These are phyloP conservation scores for Heterocephalus glaber DNA, from an alignment of 2,113 vertebrate genomes.

Conservation along the genomic window DNA sequence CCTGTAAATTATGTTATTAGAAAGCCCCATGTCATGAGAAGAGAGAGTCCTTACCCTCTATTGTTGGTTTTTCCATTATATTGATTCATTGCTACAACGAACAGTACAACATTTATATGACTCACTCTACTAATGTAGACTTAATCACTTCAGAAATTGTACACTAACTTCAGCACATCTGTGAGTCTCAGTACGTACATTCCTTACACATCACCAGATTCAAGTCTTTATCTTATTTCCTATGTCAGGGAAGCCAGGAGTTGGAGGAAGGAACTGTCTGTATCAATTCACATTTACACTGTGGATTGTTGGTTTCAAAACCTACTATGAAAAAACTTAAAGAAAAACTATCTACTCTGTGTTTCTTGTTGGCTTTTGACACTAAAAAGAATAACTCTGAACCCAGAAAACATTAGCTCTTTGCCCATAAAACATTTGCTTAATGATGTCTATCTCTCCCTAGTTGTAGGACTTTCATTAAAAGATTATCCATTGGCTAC, in stretches of 20 bases:
- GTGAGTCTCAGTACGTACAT: neutral
- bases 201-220: neutral
- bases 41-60: neutral
- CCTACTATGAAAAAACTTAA: neutral
- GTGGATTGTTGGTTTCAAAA: neutral
- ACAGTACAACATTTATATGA: neutral
- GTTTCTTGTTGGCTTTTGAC: neutral
- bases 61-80: neutral
- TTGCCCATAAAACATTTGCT: neutral
- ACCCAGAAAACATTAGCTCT: neutral
- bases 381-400: neutral
- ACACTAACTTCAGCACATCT: neutral
- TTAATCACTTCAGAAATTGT: neutral
- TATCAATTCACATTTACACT: neutral
- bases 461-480: neutral
- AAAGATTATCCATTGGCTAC: neutral
- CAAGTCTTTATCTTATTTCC: neutral
- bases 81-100: neutral
- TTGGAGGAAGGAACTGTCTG: neutral
- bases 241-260: neutral
- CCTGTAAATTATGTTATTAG: neutral
- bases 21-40: neutral
- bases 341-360: neutral
- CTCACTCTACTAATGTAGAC: neutral
- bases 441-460: neutral